Evolutionary conservation across 2,888 invertebrate species (phyloP), one percentile per base, ranked within the genome.

Genomic region (Eristalis arbustorum): DNA sequence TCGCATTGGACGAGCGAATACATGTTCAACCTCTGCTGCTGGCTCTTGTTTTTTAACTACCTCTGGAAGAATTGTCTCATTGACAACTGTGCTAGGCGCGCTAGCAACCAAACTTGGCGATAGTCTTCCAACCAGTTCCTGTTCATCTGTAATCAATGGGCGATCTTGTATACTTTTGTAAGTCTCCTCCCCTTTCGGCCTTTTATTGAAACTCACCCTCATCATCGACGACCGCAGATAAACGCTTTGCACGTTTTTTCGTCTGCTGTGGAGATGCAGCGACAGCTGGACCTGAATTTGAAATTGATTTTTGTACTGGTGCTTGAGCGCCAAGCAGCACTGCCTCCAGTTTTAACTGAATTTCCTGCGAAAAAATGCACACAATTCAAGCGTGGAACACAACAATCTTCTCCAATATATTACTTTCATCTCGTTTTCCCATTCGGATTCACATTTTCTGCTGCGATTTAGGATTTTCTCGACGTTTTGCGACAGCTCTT

Each of bases 231-330:
- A 92, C 72, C 3, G 89, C 87, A 14, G 90, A 68, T 2, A 92
- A 78, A 0, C 91, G 91, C 71, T 92, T 92, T 0, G 89, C 63
- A 0, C 91, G 91, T 71, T 92, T 92, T 67, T 91, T 92, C 8
- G 88, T 89, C 61, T 91, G 92, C 67, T 91, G 91, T 8, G 92
- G 92, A 1, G 92, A 91, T 25, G 88, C 81, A 18, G 62, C 73
- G 25, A 59, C 59, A 59, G 59, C 25, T 59, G 59, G 25, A 4
- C 25, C 31, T 13, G 67, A 4, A 23, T 25, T 28, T 14, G 63
- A 28, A 34, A 37, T 34, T 22, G 37, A 13, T 8, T 63, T 40
- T 11, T 31, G 18, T 59, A 49, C 5, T 2, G 31, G 34, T 59
- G 56, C 61, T 31, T 40, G 42, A 11, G 77, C 31, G 0, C 85